Conservation (phyloP, 2,888 invertebrate genomes). For the Anagyrus pseudococci region DNA sequence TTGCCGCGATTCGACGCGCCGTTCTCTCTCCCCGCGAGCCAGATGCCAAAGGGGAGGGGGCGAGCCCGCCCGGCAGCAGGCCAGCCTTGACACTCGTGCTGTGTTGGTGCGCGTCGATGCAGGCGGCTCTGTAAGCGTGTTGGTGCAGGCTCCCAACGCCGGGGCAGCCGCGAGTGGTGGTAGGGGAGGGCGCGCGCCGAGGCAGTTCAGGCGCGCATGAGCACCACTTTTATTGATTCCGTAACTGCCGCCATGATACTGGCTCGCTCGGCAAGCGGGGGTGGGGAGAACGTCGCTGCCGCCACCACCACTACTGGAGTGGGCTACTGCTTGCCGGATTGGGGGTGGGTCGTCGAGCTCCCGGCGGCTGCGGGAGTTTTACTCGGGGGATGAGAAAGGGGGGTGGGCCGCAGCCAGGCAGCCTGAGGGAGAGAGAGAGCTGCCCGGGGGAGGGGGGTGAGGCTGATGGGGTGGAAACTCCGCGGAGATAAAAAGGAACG, state of each 20-base stretch:
- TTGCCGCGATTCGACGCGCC: constrained; percentile 52
- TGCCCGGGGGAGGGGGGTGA: constrained; percentile 50
- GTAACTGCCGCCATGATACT: constrained; percentile 63
- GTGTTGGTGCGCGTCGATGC: neutral
- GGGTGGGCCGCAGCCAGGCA: too few species aligned
- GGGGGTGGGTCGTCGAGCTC: too few species aligned
- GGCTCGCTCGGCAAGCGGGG: constrained; percentile 46
- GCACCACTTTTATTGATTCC: constrained; percentile 63
- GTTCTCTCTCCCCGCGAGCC: constrained; percentile 6
- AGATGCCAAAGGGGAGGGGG: constrained; percentile 9
- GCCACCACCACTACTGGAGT: too few species aligned
- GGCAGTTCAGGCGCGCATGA: constrained; percentile 62
- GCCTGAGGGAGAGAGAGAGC: constrained; percentile 28
- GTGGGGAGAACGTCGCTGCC: constrained; percentile 35
- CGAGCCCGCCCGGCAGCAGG: too few species aligned
- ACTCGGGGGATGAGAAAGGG: too few species aligned
- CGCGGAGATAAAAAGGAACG: constrained; percentile 62
- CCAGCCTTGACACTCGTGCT: too few species aligned
- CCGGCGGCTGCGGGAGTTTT: too few species aligned
- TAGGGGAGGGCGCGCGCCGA: constrained; percentile 43
- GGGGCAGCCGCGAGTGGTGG: constrained; percentile 41
- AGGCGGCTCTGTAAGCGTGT: too few species aligned
- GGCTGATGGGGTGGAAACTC: constrained; percentile 63
- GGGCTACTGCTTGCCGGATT: too few species aligned
- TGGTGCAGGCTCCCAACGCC: too few species aligned